These are phyloP conservation scores for Bruchidius siliquastri DNA, from an alignment of 2,888 invertebrate genomes.

Conservation along the genomic window DNA sequence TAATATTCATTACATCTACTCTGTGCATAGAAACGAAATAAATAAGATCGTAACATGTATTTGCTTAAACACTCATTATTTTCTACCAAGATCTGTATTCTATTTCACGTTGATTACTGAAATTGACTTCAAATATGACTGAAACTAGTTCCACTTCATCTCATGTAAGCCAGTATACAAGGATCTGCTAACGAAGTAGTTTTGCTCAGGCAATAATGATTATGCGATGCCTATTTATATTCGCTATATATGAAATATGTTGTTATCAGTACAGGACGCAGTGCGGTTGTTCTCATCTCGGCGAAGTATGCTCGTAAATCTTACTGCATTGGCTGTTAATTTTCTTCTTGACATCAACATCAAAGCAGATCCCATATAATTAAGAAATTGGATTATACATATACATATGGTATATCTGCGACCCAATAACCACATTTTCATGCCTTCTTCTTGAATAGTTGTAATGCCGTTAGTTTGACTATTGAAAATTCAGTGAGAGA, in stretches of 20 bases:
- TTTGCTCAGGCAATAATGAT: not conserved
- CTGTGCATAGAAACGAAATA: too few relatives aligned
- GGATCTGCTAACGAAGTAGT: not conserved
- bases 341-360: not conserved
- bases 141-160: not conserved
- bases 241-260: not conserved
- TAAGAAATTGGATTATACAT: not conserved
- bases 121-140: not conserved
- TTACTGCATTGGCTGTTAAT: not conserved
- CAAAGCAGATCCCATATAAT: not conserved
- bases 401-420: not conserved
- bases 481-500: too few relatives aligned
- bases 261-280: not conserved
- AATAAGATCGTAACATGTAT: too few relatives aligned
- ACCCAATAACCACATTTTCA: not conserved
- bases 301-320: not conserved
- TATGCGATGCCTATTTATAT: not conserved
- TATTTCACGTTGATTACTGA: not conserved
- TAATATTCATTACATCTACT: too few relatives aligned
- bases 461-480: too few relatives aligned
- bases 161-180: not conserved
- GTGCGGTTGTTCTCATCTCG: not conserved
- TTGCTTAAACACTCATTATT: too few relatives aligned
- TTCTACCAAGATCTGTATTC: too few relatives aligned
- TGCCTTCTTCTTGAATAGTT: too few relatives aligned